These are phyloP conservation scores for Nixonia krombeini DNA, from an alignment of 1,140 invertebrate species.

Conservation along the genomic window DNA sequence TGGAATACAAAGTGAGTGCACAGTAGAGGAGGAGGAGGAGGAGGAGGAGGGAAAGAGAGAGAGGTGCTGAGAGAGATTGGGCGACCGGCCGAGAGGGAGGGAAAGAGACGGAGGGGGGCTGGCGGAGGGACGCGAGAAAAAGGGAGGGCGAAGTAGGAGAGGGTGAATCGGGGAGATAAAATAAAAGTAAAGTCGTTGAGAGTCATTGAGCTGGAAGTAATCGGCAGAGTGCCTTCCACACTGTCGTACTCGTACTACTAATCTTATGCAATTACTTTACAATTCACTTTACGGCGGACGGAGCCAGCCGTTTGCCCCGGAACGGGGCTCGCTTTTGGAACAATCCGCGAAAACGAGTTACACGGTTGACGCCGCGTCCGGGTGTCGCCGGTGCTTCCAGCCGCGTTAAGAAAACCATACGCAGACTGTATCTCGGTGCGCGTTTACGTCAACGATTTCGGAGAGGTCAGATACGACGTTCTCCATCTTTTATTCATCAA, in stretches of 20 bases:
- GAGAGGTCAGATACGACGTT: too few relatives aligned
- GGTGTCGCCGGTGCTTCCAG: too few relatives aligned
- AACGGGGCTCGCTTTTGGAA: slow-evolving; percentile 61
- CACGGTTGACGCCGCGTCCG: slow-evolving; percentile 30
- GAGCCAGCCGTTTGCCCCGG: too few relatives aligned
- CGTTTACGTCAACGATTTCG: too few relatives aligned
- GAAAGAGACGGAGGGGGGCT: slow-evolving; percentile 33
- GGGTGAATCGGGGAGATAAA: slow-evolving; percentile 49
- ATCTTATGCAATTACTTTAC: slow-evolving; percentile 73
- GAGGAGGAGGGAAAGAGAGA: slow-evolving; percentile 2
- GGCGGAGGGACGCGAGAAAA: slow-evolving; percentile 19
- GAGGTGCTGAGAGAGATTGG: slow-evolving; percentile 17
- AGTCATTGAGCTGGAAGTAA: slow-evolving; percentile 71
- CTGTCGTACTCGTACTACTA: slow-evolving; percentile 67
- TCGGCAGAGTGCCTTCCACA: slow-evolving; percentile 68
- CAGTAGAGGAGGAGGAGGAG: slow-evolving; percentile 16
- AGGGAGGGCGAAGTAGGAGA: slow-evolving; percentile 40
- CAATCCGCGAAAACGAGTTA: slow-evolving; percentile 67
- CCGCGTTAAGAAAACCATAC: too few relatives aligned
- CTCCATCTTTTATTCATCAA: too few relatives aligned
- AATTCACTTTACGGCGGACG: slow-evolving; percentile 70
- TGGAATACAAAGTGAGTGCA: slow-evolving; percentile 58
- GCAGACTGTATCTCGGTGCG: too few relatives aligned
- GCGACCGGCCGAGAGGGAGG: slow-evolving; percentile 15
- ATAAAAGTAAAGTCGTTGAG: slow-evolving; percentile 71